Base-by-base conservation (phyloP, 1,140 invertebrate species). In the Aphaenogaster rudis region DNA sequence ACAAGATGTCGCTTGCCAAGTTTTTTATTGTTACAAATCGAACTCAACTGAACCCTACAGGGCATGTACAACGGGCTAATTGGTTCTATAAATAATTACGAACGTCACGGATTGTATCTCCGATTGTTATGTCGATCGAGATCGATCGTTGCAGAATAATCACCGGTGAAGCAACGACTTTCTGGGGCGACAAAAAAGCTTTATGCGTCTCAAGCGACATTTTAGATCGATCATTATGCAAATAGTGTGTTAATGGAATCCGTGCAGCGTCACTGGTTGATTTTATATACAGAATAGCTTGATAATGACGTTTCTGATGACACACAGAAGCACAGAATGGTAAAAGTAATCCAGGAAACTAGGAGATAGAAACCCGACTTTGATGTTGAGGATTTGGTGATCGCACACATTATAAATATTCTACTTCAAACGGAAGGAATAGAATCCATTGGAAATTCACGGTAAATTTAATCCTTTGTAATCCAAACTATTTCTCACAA, bases 201-300 rank as follows among this genome's bases (percentile, higher is more conserved):
- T 57, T 15, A 17, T 66, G 42, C 17, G 39, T 59, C n/a, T 48
- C n/a, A 82, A 21, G 33, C 28, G 21, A 52, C 3, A 48, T 45
- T 52, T 69, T 71, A 69, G 33, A 17, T 59, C 39, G 11, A n/a
- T 74, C 39, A 36, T 72, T 71, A 82, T 59, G 80, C 67, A 82
- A 74, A 82, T 74, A 54, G 52, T 17, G 28, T 21, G 15, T 59
- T 66, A 64, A 17, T 15, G 39, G 13, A 57, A 74, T 61, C 2
- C 6, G 28, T 8, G 45, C 17, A 13, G 15, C 13, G 8, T 80
- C 63, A 67, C 11, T 13, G 21, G 3, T 52, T 57, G n/a, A 13
- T 36, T 59, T 72, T 59, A 48, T 36, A 36, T 57, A 13, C 21
- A 59, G 15, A 13, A 66, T 4, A 15, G 36, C 15, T 42, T 11